Base-by-base conservation (phyloP, 2,113 vertebrate genomes). In the Datnioides undecimradiatus region DNA sequence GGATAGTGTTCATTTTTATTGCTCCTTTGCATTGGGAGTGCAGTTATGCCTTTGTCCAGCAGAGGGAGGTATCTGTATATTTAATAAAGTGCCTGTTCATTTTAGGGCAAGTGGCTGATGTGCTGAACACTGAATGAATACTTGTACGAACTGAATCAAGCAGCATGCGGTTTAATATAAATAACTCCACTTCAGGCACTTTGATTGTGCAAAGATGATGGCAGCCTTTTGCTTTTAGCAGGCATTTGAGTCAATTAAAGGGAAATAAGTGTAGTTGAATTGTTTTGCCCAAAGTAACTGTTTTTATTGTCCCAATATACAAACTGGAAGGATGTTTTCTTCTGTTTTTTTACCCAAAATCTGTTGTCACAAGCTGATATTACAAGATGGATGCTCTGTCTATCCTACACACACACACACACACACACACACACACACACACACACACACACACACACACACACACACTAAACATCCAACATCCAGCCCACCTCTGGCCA, bases 51-150 rank as follows among this genome's bases (percentile, higher is more conserved):
- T 9, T 60, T 11, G 1, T 58, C 92, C 92, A 91, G 75, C 79
- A 93, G 92, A 87, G 85, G 82, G 90, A 19, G 78, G 7, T 52
- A 87, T 64, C 27, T 68, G 43, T 31, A 33, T 16, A 73, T n/a
- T 21, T 27, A 64, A 38, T 58, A 29, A 40, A 46, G 19, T 8
- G 0, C n/a, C n/a, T 12, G 5, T 27, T 23, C 0, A 5, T 21
- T 1, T 3, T 5, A 33, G 40, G 12, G 3, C 23, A 60, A 48
- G 29, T 17, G 2, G 25, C 6, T 8, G 14, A 6, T 38, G 27
- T 34, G 2, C n/a, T n/a, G n/a, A n/a, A n/a, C 8, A 21, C 13
- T n/a, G 14, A 57, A 58, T 66, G 2, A 43, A 34, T n/a, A 21
- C 29, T 3, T 6, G 16, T 36, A 27, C 12, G 63, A 43, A 45